These are phyloP conservation scores for Acrocephalus kingi DNA, from an alignment of 2,113 vertebrate species.

Conservation along the genomic window DNA sequence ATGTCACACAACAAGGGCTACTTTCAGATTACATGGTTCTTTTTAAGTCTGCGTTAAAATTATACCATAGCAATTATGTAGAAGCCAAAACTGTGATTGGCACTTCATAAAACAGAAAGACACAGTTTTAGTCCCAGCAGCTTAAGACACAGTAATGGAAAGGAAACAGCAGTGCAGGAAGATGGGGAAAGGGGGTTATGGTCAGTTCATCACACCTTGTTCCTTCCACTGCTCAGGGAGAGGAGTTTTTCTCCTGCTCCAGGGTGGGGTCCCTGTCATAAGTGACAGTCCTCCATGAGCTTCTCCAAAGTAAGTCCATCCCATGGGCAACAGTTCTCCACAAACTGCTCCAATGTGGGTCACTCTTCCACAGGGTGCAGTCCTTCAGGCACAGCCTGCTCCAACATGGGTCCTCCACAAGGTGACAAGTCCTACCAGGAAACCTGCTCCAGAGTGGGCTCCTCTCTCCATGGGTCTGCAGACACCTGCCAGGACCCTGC, in stretches of 20 bases:
- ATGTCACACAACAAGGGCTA: neutral
- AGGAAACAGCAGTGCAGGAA: neutral
- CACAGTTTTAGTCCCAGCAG: neutral
- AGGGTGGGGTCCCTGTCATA: neutral
- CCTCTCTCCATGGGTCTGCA: neutral
- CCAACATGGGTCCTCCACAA: fast-evolving
- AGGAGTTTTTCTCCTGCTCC: neutral
- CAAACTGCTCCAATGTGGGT: neutral
- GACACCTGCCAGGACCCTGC: neutral
- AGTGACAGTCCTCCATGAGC: neutral
- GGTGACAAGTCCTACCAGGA: neutral
- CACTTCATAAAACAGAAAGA: neutral
- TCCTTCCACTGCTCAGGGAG: neutral
- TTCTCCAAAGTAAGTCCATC: neutral
- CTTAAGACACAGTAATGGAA: neutral
- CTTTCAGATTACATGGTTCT: neutral
- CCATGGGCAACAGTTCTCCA: neutral
- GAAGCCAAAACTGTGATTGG: neutral
- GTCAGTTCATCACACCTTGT: neutral
- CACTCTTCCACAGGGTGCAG: neutral
- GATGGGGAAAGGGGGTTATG: neutral
- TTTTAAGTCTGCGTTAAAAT: neutral
- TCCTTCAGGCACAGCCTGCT: neutral
- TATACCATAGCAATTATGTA: neutral
- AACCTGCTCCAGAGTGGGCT: neutral